phyloP scores from a whole-genome alignment of 1,140 invertebrate genomes.

The Brachionus plicatilis region DNA sequence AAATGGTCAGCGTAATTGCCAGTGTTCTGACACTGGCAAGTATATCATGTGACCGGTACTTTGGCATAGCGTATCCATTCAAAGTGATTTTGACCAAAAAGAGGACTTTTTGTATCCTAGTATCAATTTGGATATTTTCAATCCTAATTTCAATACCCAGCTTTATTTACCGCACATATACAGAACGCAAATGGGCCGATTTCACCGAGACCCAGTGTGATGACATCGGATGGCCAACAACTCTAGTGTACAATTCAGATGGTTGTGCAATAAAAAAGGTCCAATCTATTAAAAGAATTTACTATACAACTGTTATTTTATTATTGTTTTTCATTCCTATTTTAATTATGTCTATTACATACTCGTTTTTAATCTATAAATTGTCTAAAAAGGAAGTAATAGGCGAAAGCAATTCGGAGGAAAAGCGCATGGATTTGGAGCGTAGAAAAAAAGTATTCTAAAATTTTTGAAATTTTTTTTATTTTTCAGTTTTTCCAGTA shows the following conservation, averaged over 20 bases:
- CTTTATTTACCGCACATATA: conserved; percentile 4
- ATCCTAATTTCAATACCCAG: background rate
- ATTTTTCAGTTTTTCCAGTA: background rate
- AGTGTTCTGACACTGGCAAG: background rate
- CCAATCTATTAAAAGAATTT: conserved; percentile 45
- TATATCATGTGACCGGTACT: conserved; percentile 1
- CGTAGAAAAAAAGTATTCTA: background rate
- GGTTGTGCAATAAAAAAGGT: background rate
- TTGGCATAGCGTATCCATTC: background rate
- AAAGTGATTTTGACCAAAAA: background rate
- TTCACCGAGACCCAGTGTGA: background rate
- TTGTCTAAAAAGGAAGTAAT: background rate
- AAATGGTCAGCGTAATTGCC: background rate
- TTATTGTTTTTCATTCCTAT: conserved; percentile 52
- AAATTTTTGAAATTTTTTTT: background rate
- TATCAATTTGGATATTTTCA: background rate
- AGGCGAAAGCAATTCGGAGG: conserved; percentile 29
- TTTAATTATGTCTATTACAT: conserved; percentile 49
- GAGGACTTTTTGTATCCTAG: background rate
- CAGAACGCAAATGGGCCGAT: background rate
- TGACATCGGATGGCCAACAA: background rate
- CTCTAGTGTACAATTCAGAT: background rate
- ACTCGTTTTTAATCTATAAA: conserved; percentile 48
- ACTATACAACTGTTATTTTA: conserved; percentile 48
- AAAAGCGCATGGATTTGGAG: background rate